These are phyloP conservation scores for Eupithecia abbreviata DNA, from an alignment of 2,888 invertebrate species.

Conservation along the genomic window DNA sequence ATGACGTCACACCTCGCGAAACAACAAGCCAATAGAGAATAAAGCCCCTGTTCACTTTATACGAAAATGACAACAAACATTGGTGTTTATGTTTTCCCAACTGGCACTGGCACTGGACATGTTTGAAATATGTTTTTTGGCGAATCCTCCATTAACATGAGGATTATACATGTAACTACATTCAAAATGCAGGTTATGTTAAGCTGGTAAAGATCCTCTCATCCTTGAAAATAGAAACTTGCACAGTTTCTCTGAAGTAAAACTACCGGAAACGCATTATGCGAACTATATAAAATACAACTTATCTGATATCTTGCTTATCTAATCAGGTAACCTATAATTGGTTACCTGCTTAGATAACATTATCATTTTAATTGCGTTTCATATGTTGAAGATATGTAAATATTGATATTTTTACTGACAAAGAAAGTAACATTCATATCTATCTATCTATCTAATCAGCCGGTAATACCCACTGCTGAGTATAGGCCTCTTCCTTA, in stretches of 20 bases:
- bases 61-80: no score
- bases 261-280: not conserved
- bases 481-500: no score
- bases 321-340: not conserved
- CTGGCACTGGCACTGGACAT: no score
- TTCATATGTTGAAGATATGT: not conserved
- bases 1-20: no score
- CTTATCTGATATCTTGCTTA: not conserved
- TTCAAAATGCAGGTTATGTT: not conserved
- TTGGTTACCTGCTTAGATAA: not conserved
- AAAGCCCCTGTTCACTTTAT: no score
- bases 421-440: no score
- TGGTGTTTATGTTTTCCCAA: no score
- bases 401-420: no score
- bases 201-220: not conserved
- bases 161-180: not conserved
- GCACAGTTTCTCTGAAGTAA: not conserved
- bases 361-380: not conserved
- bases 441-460: no score
- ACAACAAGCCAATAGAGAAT: no score
- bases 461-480: no score
- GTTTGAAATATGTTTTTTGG: no score
- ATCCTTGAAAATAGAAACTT: constrained; percentile 4
- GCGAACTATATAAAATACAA: not conserved
- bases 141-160: not conserved